These are phyloP conservation scores for Thumatha senex DNA, from an alignment of 2,888 invertebrate genomes.

Conservation along the genomic window DNA sequence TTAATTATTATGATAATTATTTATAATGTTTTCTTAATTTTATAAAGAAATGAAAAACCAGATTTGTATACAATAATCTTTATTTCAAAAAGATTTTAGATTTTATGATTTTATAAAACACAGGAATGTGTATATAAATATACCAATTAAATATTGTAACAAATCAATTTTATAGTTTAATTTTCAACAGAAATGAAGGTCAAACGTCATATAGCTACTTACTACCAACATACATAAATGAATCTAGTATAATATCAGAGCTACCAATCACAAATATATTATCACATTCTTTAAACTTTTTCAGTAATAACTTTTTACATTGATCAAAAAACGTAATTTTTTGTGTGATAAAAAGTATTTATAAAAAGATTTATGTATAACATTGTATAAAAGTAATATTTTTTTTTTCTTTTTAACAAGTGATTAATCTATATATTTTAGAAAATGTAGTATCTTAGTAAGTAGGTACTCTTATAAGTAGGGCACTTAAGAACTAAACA, in stretches of 20 bases:
- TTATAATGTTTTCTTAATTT: slow-evolving; percentile 42
- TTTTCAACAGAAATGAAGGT: slow-evolving; percentile 29
- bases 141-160: slow-evolving; percentile 72
- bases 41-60: slow-evolving; percentile 42
- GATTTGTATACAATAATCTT: slow-evolving; percentile 62
- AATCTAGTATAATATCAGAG: neutral
- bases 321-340: no score
- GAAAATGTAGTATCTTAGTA: no score
- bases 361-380: neutral
- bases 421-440: no score
- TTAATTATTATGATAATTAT: slow-evolving; percentile 23
- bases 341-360: neutral
- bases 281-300: no score
- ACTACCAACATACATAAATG: neutral
- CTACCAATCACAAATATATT: no score
- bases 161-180: slow-evolving; percentile 53
- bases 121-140: slow-evolving; percentile 64
- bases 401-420: no score
- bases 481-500: slow-evolving; percentile 45
- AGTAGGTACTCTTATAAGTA: slow-evolving; percentile 4
- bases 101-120: slow-evolving; percentile 51
- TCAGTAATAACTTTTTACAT: no score
- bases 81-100: slow-evolving; percentile 55
- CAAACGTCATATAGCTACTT: slow-evolving; percentile 27
- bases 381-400: no score